Evolutionary conservation across 2,113 vertebrate genomes (phyloP).

Genomic region (Eudorcas thomsonii): DNA sequence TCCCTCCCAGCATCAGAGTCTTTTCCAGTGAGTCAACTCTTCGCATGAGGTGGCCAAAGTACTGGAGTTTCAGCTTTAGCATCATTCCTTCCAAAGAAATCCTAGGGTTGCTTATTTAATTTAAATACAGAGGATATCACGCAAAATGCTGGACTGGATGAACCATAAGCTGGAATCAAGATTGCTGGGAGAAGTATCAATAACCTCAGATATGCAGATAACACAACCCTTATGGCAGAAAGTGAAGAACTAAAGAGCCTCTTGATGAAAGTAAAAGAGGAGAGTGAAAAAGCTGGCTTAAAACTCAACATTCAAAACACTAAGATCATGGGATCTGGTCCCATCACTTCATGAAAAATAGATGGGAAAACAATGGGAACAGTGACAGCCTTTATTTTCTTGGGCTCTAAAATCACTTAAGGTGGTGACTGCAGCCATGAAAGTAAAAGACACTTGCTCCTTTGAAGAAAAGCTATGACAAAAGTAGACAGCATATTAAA

Average conservation of each 20-base stretch:
- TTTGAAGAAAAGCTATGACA: not conserved
- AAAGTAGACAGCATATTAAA: not conserved
- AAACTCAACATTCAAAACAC: not conserved
- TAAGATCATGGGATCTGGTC: not conserved
- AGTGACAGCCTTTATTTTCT: not conserved
- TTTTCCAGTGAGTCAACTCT: too few species aligned
- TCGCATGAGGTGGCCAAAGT: too few species aligned
- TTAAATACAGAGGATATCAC: not conserved
- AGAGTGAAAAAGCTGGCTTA: not conserved
- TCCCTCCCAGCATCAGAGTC: too few species aligned
- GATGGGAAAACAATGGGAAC: not conserved
- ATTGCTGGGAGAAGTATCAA: not conserved
- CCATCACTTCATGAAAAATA: not conserved
- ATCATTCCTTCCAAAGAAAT: too few species aligned
- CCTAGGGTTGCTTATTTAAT: not conserved
- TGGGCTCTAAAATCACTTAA: not conserved
- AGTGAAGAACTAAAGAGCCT: not conserved
- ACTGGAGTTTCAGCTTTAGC: too few species aligned
- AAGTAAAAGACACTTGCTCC: not conserved
- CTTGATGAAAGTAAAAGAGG: not conserved
- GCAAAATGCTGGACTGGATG: not conserved
- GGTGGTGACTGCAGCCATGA: not conserved
- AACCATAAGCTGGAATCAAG: not conserved
- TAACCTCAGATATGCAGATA: not conserved
- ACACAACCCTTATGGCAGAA: not conserved